Evolutionary conservation across 2,797 vertebrate species (phyloP).

Genomic region (Gorsachius magnificus): DNA sequence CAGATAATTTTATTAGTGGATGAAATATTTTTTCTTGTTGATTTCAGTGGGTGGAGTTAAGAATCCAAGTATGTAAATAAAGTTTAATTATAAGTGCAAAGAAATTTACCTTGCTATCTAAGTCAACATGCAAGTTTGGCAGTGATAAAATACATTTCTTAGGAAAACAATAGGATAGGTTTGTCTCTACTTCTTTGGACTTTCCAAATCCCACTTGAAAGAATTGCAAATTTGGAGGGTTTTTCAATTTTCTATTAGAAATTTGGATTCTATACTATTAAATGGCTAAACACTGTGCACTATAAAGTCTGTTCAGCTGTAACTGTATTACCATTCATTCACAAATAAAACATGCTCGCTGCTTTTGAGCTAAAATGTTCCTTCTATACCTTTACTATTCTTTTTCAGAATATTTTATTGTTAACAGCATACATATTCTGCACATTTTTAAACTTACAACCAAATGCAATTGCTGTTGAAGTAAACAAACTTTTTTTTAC

Average conservation of each 20-base stretch:
- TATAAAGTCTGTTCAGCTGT: background rate
- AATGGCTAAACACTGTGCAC: background rate
- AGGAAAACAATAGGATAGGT: background rate
- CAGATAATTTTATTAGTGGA: background rate
- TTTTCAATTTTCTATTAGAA: background rate
- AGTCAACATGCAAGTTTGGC: background rate
- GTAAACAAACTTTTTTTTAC: constrained; percentile 73
- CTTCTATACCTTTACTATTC: background rate
- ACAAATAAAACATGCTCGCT: background rate
- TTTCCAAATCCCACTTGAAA: background rate
- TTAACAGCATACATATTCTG: constrained; percentile 17
- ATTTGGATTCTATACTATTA: background rate
- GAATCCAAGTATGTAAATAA: background rate
- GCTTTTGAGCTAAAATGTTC: background rate
- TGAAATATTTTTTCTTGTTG: background rate
- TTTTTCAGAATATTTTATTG: constrained; percentile 48
- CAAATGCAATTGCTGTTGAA: constrained; percentile 68
- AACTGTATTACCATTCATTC: background rate
- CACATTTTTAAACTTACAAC: constrained; percentile 51
- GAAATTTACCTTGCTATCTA: background rate
- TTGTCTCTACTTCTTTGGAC: background rate
- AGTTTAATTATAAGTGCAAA: background rate
- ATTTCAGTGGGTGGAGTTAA: background rate
- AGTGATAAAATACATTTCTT: background rate
- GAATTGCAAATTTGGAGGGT: background rate